Evolutionary conservation across 2,797 vertebrate species (phyloP), one percentile per base, ranked within the genome.

Genomic region (Parambassis ranga): DNA sequence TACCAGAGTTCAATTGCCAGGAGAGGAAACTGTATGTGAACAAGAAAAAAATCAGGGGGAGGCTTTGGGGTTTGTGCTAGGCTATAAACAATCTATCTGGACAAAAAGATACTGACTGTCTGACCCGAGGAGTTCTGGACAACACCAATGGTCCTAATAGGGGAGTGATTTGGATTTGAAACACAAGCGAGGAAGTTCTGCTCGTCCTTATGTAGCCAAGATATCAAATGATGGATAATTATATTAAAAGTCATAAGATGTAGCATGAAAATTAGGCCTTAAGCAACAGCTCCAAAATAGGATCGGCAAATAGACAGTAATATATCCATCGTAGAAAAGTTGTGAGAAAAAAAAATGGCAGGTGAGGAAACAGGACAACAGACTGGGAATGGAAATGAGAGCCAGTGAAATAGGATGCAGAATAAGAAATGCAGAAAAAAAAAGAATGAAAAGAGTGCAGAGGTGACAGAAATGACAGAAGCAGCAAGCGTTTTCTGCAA

Each of bases 301-400:
- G 36, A 61, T 68, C 68, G 57, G 71, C 49, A 57, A 57, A 43
- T 51, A 79, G 79, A 75, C 65, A 71, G 67, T 61, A 41, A 63
- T 55, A 68, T 51, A 71, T 37, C 59, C 56, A 50, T n/a, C 42
- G 59, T 15, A 14, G 36, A 47, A 68, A 73, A 69, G 16, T 48
- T 70, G 63, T 31, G 62, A 65, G 66, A 64, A 28, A 42, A 15
- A 31, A 50, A 56, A 68, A n/a, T 81, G 73, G 59, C 67, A 65
- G 65, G 47, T 62, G 67, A 79, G 47, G 26, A 79, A 61, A 60
- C 55, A 27, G 63, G 51, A 67, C 63, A 68, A 68, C 60, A 68
- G 77, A 16, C 51, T 18, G 28, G 48, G 67, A 77, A 77, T 71
- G 60, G 42, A 74, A 65, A 82, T 71, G 57, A 77, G 71, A 71